A percentile compares a stretch with the other conserved stretches of the same genome.
These are phyloP conservation scores for Blera fallax DNA, from an alignment of 2,888 invertebrate species.

Conservation along the genomic window DNA sequence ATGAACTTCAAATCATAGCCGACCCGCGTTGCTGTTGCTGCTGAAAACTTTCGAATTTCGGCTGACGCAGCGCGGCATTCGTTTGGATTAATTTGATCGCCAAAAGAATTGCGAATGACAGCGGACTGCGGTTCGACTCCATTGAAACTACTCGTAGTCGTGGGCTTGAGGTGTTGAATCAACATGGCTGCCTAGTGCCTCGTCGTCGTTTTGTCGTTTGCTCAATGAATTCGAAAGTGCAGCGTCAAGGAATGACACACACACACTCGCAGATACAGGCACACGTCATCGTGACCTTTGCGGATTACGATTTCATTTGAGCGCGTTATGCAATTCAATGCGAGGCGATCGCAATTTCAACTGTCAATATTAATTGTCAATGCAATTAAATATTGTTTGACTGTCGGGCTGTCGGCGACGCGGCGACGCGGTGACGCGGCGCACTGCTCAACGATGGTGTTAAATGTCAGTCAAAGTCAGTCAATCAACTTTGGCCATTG, in stretches of 20 bases:
- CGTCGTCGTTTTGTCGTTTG: slow-evolving; percentile 13
- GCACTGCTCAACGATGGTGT: slow-evolving; percentile 13
- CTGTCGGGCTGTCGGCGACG: slow-evolving; percentile 23
- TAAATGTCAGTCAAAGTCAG: slow-evolving; percentile 68
- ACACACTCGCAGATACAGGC: background rate
- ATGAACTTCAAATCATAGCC: slow-evolving; percentile 29
- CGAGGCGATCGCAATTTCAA: slow-evolving; percentile 44
- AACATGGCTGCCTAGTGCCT: background rate
- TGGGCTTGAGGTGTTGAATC: slow-evolving; percentile 1
- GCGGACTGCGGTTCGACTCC: background rate
- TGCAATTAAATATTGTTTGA: slow-evolving; percentile 62
- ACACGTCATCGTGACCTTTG: slow-evolving; percentile 53
- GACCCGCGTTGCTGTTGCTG: background rate
- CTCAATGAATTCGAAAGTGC: slow-evolving; percentile 23
- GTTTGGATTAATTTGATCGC: slow-evolving; percentile 23
- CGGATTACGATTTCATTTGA: slow-evolving; percentile 14
- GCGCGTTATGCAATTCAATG: slow-evolving; percentile 44
- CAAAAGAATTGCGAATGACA: background rate
- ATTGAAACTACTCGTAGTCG: slow-evolving; percentile 7
- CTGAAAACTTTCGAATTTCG: slow-evolving; percentile 44
- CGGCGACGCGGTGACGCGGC: too few species aligned
- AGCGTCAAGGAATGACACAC: slow-evolving; percentile 21
- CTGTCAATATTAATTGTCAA: slow-evolving; percentile 56
- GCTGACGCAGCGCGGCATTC: slow-evolving; percentile 1
- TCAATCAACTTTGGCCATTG: slow-evolving; percentile 64